Evolutionary conservation across 2,113 vertebrate species (phyloP), one percentile per base, ranked within the genome.

Genomic region (Gallinago paraguaiae): DNA sequence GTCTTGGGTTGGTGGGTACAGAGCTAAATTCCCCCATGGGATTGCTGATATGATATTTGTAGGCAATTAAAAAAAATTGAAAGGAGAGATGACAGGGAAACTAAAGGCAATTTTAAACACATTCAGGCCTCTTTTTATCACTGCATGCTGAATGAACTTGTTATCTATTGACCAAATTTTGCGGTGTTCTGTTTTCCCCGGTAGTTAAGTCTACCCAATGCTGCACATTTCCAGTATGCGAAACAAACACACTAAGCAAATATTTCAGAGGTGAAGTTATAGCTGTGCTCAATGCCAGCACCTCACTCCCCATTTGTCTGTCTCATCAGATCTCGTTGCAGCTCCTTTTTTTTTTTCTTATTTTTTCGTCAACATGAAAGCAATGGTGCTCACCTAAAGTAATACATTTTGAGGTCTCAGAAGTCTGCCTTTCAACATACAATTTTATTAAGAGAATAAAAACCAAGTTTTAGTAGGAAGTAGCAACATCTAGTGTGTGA

Each of bases 191-290:
- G 4, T 76, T 80, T 94, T 77, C 15, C 10, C 2, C 50, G 23
- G 13, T 77, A 61, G 14, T 45, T 78, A 48, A 63, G 8, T 86
- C 22, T 69, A 19, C 27, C 7, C 3, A 2, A 37, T 37, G 30
- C 3, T 5, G 9, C 3, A 3, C 0, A 0, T 69, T 92, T 90
- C 41, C 24, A 50, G 11, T 77, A 76, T 2, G 1, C 23, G 8
- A 72, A 90, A 68, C 1, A 63, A 60, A 31, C 13, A 23, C 11
- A 12, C 4, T 13, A 41, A 51, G 43, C 24, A 43, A 75, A 35
- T 79, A 86, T 63, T 83, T 68, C 63, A 88, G 53, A 65, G 9
- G 25, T 31, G 39, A 63, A 82, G 6, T 88, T 86, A 30, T 2
- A 56, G 28, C 28, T 11, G 19, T 31, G 31, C 53, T 86, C 20